phyloP scores from a whole-genome alignment of 2,888 invertebrate species.

The Steromphala cineraria region DNA sequence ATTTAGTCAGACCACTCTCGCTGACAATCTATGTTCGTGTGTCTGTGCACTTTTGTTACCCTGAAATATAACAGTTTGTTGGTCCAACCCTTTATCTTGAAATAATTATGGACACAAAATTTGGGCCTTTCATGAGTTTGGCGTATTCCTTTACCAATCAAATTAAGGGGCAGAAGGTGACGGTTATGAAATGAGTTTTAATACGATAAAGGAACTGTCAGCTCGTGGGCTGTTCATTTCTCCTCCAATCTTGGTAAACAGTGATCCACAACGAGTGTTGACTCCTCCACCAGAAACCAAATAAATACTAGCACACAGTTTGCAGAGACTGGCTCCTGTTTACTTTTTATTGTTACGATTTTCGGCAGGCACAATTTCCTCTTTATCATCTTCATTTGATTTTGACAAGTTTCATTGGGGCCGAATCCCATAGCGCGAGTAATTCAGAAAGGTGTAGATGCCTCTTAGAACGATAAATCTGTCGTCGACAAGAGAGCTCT shows the following conservation, averaged over 20 bases:
- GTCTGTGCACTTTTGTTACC: constrained; percentile 3
- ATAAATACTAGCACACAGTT: constrained; percentile 14
- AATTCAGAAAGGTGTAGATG: background rate
- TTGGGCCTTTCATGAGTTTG: constrained; percentile 21
- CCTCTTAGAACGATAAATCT: background rate
- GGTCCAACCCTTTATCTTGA: constrained; percentile 11
- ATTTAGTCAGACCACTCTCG: too few relatives aligned
- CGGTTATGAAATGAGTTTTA: constrained; percentile 27
- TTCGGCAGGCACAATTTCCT: constrained; percentile 24
- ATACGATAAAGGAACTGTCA: constrained; percentile 12
- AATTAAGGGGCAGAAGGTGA: constrained; percentile 18
- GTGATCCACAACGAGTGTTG: constrained; percentile 22
- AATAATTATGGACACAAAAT: constrained; percentile 29
- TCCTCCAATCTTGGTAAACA: constrained; percentile 27
- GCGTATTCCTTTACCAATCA: constrained; percentile 24
- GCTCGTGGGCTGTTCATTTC: constrained; percentile 17
- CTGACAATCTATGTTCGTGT: background rate
- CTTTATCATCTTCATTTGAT: constrained; percentile 24
- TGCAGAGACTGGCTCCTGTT: constrained; percentile 22
- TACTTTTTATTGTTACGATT: constrained; percentile 30
- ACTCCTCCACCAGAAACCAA: constrained; percentile 18
- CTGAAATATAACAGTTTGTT: constrained; percentile 2
- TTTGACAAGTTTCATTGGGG: constrained; percentile 20
- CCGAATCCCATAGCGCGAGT: background rate
- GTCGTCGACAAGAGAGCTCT: constrained; percentile 6